Evolutionary conservation across 2,797 vertebrate species (phyloP), one percentile per base, ranked within the genome.

Genomic region (Stomatorhinus walkeri): DNA sequence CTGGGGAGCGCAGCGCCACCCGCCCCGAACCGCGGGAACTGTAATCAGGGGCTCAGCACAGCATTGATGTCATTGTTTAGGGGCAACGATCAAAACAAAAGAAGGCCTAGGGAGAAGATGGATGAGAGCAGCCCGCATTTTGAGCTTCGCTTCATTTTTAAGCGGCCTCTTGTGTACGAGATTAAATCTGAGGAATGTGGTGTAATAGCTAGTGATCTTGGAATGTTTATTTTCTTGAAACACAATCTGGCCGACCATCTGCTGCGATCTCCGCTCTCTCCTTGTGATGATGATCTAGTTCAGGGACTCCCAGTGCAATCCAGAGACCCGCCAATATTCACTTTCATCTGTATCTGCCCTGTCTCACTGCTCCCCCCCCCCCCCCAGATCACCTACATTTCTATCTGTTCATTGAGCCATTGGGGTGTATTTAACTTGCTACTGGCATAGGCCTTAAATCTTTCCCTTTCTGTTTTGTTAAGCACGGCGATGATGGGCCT

Each of bases 11-110:
- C 89, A 90, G 89, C 7, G 79, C 36, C 91, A 92, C 92, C 92
- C 92, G 91, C 89, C 90, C 90, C 88, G 90, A 92, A 93, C 64
- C 85, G 81, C 84, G 89, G 68, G 89, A 91, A 91, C 91, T 64
- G 89, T 91, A 91, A 93, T 93, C 92, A 91, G 88, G 86, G 89
- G 59, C 84, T 85, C 14, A 14, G 51, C 54, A 90, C 87, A 90
- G 79, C 91, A 91, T 94, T 94, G 91, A 91, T 91, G 91, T 91
- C 91, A 89, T 92, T 93, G 90, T 94, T 93, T 92, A 89, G 93
- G 91, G 91, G 81, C 90, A 88, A 59, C 24, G 87, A 90, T 90
- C 89, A 87, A 54, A 88, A 90, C 48, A 85, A 90, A 52, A 22
- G 59, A 64, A 72, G 28, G 14, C 14, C 68, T 16, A 36, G 1